Evolutionary conservation across 1,140 invertebrate species (phyloP).

Genomic region (Hylyphantes graminicola): DNA sequence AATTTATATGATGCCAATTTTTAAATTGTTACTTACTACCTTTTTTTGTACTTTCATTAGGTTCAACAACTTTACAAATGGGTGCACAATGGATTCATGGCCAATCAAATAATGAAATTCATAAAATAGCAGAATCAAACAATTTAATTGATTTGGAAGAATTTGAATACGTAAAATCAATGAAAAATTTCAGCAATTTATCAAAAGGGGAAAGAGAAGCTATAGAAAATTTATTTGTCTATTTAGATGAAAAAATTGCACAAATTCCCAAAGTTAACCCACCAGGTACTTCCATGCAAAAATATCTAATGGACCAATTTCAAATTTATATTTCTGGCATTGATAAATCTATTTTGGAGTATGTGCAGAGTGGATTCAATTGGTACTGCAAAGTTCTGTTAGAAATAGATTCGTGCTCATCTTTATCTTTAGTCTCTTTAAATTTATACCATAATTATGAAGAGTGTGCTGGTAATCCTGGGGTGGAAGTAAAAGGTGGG

Average conservation of each 20-base stretch:
- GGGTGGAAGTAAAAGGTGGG: slow-evolving; percentile 43
- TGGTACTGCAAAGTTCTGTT: slow-evolving; percentile 38
- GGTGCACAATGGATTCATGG: slow-evolving; percentile 93
- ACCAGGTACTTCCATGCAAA: background rate
- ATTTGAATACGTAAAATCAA: slow-evolving; percentile 1
- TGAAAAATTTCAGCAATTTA: slow-evolving; percentile 21
- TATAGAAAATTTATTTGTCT: background rate
- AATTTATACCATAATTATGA: slow-evolving; percentile 29
- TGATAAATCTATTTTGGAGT: too few relatives aligned
- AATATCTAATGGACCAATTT: background rate
- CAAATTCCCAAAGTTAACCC: background rate
- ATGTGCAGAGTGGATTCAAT: background rate
- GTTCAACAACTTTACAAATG: slow-evolving; percentile 77
- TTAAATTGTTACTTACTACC: too few relatives aligned
- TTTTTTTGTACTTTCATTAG: slow-evolving; percentile 61
- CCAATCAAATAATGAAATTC: slow-evolving; percentile 78
- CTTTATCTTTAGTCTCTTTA: slow-evolving; percentile 10
- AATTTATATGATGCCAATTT: background rate
- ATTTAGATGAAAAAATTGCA: slow-evolving; percentile 30
- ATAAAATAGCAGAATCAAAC: slow-evolving; percentile 66
- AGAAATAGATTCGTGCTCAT: slow-evolving; percentile 34
- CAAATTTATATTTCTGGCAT: background rate
- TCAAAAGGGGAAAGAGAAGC: background rate
- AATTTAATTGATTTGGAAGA: slow-evolving; percentile 29
- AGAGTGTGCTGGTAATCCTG: slow-evolving; percentile 47